Percentiles rank a stretch among this genome's conserved stretches.
Conservation (phyloP, 2,797 vertebrate genomes). For the Emydoidea blandingii region DNA sequence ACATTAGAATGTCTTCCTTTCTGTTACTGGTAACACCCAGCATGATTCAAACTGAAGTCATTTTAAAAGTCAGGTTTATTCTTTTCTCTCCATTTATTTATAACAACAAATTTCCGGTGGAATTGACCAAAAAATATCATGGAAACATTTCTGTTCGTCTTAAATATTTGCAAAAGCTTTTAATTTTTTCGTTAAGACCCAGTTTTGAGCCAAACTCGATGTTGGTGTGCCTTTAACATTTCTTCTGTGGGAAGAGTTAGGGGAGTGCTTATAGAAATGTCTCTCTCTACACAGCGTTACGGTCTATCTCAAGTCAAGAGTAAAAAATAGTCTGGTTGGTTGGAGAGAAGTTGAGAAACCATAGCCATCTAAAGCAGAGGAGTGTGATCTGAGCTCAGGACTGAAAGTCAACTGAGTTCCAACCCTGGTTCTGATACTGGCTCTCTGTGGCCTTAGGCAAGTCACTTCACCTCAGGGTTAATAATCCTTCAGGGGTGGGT, state of each 20-base stretch:
- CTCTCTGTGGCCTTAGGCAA: background rate
- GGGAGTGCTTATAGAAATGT: background rate
- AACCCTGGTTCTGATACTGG: background rate
- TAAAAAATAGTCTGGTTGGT: background rate
- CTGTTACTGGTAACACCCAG: background rate
- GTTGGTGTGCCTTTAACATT: accelerated
- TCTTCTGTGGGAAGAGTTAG: background rate
- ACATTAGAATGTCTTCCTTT: background rate
- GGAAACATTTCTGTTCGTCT: background rate
- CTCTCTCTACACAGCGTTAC: background rate
- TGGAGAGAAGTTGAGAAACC: background rate
- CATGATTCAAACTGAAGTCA: background rate
- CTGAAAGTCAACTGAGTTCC: background rate
- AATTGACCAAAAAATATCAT: background rate
- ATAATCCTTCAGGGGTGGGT: background rate
- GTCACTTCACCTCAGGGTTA: background rate
- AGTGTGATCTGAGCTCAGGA: background rate
- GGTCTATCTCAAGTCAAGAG: background rate
- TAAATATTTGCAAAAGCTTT: background rate
- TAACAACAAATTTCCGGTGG: background rate
- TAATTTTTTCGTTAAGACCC: background rate
- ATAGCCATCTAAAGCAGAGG: background rate
- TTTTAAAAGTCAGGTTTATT: background rate
- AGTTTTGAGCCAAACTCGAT: background rate
- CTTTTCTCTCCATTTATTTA: background rate